phyloP scores from a whole-genome alignment of 2,113 vertebrate genomes.

The Oryzias celebensis region DNA sequence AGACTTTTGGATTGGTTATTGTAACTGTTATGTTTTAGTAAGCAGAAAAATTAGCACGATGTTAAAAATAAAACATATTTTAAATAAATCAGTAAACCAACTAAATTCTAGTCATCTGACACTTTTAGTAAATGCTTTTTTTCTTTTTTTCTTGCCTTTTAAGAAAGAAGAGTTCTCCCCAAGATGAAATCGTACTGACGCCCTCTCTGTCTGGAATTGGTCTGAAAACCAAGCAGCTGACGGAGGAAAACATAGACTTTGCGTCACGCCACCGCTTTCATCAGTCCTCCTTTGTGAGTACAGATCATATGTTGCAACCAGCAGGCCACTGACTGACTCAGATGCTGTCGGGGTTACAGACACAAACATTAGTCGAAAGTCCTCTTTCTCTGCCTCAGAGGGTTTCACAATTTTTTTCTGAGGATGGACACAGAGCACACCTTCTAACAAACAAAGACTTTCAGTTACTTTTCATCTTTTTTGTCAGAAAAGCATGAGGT shows the following conservation, averaged over 20 bases:
- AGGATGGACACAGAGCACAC: conserved; percentile 1
- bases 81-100: too few species aligned
- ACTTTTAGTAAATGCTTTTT: too few species aligned
- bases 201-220: conserved; percentile 83
- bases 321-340: conserved; percentile 64
- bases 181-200: conserved; percentile 87
- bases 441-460: background rate
- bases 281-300: conserved; percentile 83
- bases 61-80: too few species aligned
- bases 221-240: conserved; percentile 91
- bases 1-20: too few species aligned
- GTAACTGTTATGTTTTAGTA: too few species aligned
- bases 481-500: background rate
- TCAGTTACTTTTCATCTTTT: background rate
- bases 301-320: conserved; percentile 76
- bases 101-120: too few species aligned
- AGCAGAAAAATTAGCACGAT: too few species aligned
- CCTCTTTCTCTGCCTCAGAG: conserved; percentile 31
- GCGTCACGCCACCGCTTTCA: conserved; percentile 89
- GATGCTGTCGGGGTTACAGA: background rate
- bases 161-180: conserved; percentile 53
- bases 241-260: conserved; percentile 92
- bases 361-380: conserved; percentile 1
- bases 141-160: conserved; percentile 2
- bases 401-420: background rate